phyloP scores from a whole-genome alignment of 2,113 vertebrate genomes.

The Brachypodius melanocephalos region DNA sequence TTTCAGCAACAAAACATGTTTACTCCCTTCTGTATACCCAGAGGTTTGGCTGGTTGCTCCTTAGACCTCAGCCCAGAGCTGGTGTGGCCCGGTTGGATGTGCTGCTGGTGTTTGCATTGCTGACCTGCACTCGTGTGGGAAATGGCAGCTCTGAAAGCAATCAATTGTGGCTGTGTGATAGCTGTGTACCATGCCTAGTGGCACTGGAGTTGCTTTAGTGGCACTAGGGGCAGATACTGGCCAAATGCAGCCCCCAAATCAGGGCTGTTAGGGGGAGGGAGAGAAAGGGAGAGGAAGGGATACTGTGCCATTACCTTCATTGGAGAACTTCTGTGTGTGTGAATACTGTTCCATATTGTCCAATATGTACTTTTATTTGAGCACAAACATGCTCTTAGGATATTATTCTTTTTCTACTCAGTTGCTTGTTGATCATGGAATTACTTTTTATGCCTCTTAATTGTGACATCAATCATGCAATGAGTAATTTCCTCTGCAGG shows the following conservation, averaged over 20 bases:
- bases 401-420: neutral
- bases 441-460: slow-evolving; percentile 52
- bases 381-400: neutral
- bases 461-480: slow-evolving; percentile 43
- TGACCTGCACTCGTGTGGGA: neutral
- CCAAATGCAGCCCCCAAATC: neutral
- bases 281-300: neutral
- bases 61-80: neutral
- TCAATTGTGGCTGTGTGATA: neutral
- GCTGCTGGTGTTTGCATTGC: neutral
- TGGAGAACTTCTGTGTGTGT: neutral
- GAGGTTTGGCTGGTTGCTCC: neutral
- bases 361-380: neutral
- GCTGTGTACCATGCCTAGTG: neutral
- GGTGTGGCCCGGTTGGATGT: neutral
- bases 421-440: slow-evolving; percentile 33
- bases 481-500: slow-evolving; percentile 51
- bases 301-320: neutral
- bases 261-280: rapidly evolving
- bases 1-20: neutral
- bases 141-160: neutral
- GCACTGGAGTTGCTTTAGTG: neutral
- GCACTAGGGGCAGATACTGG: neutral
- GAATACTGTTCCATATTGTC: rapidly evolving
- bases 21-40: neutral